Base-by-base conservation (phyloP, 1,140 invertebrate species). In the Zaprionus taronus region DNA sequence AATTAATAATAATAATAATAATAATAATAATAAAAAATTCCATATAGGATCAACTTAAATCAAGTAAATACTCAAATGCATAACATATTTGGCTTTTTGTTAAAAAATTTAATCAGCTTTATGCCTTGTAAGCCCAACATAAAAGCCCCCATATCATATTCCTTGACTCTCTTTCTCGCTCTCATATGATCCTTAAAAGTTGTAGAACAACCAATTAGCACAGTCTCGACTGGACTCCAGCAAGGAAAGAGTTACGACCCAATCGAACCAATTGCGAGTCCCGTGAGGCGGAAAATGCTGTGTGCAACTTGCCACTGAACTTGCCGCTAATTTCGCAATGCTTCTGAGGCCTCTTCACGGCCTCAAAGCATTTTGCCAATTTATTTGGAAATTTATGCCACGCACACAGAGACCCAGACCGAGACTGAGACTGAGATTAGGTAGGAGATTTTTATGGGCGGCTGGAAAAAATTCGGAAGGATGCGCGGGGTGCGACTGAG, bases 351-450 rank as follows among this genome's bases (percentile, higher is more conserved):
- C 62, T 17, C 47, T 74, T 65, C 38, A 66, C 55, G 58, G 60
- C 47, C 68, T 71, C 26, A 57, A 49, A 76, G 77, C 55, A 36
- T 55, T 62, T 72, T 66, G 53, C 38, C 80, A 89, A 87, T 83
- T 86, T 75, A 76, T 70, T 77, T 76, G 69, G 38, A 62, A 72
- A 89, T 85, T 81, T 84, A 85, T 84, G 66, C 75, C 72, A n/a
- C 41, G 47, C 61, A 58, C 63, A 68, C 34, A 75, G 22, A 56
- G 6, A 51, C 15, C 31, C 9, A 34, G 31, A 31, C 28, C 28
- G 28, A 17, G n/a, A 47, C 41, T 9, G 17, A 44, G 74, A 78
- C 77, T 83, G 74, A 80, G 72, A 77, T 82, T 65, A 68, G 70
- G 61, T 57, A 36, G 28, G 34, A 56, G 72, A 72, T 73, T 84